Conservation (phyloP, 2,888 invertebrate species). For the Drosophila affinis region DNA sequence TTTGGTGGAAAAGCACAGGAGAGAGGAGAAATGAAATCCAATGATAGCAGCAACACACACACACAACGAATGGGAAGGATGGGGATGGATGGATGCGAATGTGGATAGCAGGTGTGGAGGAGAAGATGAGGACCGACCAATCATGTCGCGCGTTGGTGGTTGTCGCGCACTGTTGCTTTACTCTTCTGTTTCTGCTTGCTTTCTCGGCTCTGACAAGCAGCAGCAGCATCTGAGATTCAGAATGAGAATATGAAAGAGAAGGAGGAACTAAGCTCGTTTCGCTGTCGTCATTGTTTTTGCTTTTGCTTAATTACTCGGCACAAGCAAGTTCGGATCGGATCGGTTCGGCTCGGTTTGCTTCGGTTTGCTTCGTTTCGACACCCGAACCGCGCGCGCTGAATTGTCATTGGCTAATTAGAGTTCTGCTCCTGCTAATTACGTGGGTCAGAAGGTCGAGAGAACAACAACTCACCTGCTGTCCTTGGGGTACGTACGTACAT, state of each 20-base stretch:
- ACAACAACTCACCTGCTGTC: neutral
- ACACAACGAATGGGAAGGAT: slow-evolving; percentile 29
- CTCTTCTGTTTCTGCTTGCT: slow-evolving; percentile 59
- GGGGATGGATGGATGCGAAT: slow-evolving; percentile 22
- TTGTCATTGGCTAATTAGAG: slow-evolving; percentile 74
- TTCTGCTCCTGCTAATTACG: slow-evolving; percentile 52
- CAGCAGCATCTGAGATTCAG: slow-evolving; percentile 45
- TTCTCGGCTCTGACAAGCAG: slow-evolving; percentile 1
- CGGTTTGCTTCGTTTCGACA: slow-evolving; percentile 17
- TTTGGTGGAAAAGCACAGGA: slow-evolving; percentile 30
- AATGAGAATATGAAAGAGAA: neutral
- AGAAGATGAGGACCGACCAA: slow-evolving; percentile 64
- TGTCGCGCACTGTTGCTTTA: slow-evolving; percentile 60
- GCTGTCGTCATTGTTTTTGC: slow-evolving; percentile 26
- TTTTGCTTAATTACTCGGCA: slow-evolving; percentile 49
- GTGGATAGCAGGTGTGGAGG: slow-evolving; percentile 11
- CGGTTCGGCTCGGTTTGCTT: slow-evolving; percentile 13
- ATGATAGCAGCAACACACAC: slow-evolving; percentile 8
- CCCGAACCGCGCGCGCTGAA: neutral
- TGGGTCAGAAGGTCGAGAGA: slow-evolving; percentile 25
- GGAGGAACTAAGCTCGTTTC: slow-evolving; percentile 42
- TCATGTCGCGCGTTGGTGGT: slow-evolving; percentile 62
- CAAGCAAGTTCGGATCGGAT: slow-evolving; percentile 9
- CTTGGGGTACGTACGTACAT: neutral
- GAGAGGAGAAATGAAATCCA: slow-evolving; percentile 17